Percentiles rank a stretch among this genome's conserved stretches.
Conservation (phyloP, 2,113 vertebrate species). For the Heterotilapia buettikoferi region DNA sequence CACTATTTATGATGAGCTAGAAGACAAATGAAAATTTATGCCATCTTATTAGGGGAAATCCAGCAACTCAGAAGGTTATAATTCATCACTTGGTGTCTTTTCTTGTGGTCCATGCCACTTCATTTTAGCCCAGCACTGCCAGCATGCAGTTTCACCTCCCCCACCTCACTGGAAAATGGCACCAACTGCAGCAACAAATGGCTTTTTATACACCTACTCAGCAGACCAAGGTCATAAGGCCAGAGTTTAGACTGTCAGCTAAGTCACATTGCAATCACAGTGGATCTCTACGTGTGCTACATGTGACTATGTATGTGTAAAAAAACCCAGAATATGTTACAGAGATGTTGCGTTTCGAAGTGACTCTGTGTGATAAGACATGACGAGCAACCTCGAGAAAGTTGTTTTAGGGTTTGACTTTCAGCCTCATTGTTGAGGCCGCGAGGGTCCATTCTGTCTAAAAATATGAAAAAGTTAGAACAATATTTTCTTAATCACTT, state of each 20-base stretch:
- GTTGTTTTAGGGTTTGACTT: background rate
- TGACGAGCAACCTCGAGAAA: background rate
- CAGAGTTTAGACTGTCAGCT: background rate
- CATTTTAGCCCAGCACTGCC: background rate
- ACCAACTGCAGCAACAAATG: slow-evolving; percentile 3
- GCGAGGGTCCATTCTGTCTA: background rate
- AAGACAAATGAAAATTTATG: background rate
- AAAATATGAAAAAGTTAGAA: background rate
- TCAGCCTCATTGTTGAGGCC: background rate
- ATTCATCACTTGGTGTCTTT: background rate
- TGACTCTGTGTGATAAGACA: background rate
- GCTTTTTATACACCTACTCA: background rate
- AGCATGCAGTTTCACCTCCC: background rate
- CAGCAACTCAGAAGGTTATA: background rate
- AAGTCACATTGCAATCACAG: slow-evolving; percentile 1
- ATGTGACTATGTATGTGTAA: background rate
- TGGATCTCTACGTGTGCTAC: background rate
- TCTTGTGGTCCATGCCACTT: background rate
- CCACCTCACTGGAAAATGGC: background rate
- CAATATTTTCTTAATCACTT: background rate
- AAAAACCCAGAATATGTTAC: background rate
- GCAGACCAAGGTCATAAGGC: background rate
- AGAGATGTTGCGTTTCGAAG: rapidly evolving
- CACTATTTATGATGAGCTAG: background rate
- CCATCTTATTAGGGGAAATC: background rate